Conservation (phyloP, 2,888 invertebrate genomes). For the Epicampocera succincta region DNA sequence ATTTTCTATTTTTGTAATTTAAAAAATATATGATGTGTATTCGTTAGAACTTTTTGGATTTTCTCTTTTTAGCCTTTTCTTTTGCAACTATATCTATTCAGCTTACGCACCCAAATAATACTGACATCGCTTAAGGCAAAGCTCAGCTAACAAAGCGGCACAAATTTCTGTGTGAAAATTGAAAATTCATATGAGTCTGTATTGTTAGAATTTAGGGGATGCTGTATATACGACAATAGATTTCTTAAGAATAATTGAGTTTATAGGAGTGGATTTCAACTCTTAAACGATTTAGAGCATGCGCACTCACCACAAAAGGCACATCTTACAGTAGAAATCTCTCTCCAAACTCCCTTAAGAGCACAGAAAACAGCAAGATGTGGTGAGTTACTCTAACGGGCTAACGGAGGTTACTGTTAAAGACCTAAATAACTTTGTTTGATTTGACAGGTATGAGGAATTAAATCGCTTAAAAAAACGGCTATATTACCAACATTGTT, state of each 20-base stretch:
- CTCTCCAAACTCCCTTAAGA: slow-evolving; percentile 43
- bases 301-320: slow-evolving; percentile 31
- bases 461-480: not conserved
- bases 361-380: not conserved
- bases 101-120: slow-evolving; percentile 68
- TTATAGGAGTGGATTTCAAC: slow-evolving; percentile 25
- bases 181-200: slow-evolving; percentile 56
- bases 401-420: too few relatives aligned
- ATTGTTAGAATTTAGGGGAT: slow-evolving; percentile 60
- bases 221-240: slow-evolving; percentile 44
- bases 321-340: not conserved
- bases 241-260: slow-evolving; percentile 11
- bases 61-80: slow-evolving; percentile 2
- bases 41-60: slow-evolving; percentile 38
- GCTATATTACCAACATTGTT: slow-evolving; percentile 2
- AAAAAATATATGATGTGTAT: slow-evolving; percentile 43
- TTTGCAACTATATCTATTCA: slow-evolving; percentile 49
- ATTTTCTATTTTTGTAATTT: slow-evolving; percentile 50
- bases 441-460: not conserved
- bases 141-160: slow-evolving; percentile 56
- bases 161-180: slow-evolving; percentile 26
- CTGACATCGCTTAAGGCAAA: slow-evolving; percentile 53
- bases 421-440: too few relatives aligned
- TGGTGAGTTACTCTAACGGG: too few relatives aligned
- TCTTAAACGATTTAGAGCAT: slow-evolving; percentile 41